Conservation (phyloP, 2,797 vertebrate genomes). For the Furcifer pardalis region DNA sequence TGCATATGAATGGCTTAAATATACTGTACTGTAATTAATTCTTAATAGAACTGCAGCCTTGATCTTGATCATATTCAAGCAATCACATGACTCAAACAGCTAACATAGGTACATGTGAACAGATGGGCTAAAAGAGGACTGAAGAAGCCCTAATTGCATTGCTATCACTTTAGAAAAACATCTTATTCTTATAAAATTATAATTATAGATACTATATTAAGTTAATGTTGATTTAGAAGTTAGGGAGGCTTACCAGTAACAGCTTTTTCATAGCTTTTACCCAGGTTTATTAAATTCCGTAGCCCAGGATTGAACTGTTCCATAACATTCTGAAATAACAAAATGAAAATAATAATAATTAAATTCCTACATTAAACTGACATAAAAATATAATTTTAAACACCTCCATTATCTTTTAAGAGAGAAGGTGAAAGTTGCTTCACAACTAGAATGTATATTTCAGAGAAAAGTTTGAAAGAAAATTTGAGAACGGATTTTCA, state of each 20-base stretch:
- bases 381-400: neutral
- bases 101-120: too few species aligned
- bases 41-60: neutral
- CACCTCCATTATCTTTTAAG: neutral
- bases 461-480: too few species aligned
- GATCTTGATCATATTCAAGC: neutral
- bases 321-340: conserved; percentile 90
- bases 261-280: conserved; percentile 96
- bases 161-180: neutral
- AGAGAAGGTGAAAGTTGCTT: too few species aligned
- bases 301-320: conserved; percentile 97
- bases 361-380: neutral
- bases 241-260: conserved; percentile 85
- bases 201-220: neutral
- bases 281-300: conserved; percentile 95
- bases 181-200: neutral
- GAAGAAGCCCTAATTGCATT: neutral
- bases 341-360: neutral
- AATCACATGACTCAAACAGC: neutral
- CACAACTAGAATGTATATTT: too few species aligned
- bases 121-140: too few species aligned
- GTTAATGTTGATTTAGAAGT: too few species aligned
- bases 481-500: too few species aligned
- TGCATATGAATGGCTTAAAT: neutral
- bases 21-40: neutral